Percentiles rank a stretch among this genome's conserved stretches.
Conservation (phyloP, 2,113 vertebrate genomes). For the Phrynocephalus versicolor region DNA sequence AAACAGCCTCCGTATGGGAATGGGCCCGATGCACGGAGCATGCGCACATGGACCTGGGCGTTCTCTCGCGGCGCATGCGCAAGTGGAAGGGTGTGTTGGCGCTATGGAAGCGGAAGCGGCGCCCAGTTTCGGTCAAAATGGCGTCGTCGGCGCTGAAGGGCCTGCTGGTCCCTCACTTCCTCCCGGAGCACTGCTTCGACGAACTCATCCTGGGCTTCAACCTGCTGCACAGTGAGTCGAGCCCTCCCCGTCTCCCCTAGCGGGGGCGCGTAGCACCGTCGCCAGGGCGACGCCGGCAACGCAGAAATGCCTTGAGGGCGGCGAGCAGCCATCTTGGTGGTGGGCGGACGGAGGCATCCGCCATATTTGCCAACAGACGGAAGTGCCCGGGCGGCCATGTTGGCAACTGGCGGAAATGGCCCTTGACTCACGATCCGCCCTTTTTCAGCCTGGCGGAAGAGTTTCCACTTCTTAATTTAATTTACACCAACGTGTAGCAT, state of each 20-base stretch:
- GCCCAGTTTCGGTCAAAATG: conserved; percentile 49
- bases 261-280: too few relatives aligned
- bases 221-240: conserved; percentile 82
- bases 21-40: too few relatives aligned
- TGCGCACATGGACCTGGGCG: too few relatives aligned
- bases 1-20: too few relatives aligned
- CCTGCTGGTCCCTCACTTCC: conserved; percentile 79
- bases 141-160: conserved; percentile 69
- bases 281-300: neutral
- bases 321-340: neutral
- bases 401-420: conserved; percentile 31
- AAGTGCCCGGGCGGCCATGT: neutral
- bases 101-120: conserved; percentile 51
- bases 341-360: neutral
- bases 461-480: neutral
- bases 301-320: neutral
- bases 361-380: too few relatives aligned
- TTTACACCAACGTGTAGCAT: neutral
- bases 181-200: conserved; percentile 87
- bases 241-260: neutral
- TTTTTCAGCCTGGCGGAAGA: neutral
- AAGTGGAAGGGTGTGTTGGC: neutral
- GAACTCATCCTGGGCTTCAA: conserved; percentile 84
- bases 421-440: too few relatives aligned
- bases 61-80: neutral